Percentiles rank a stretch among this genome's conserved stretches.
Evolutionary conservation across 2,797 vertebrate genomes (phyloP).

Genomic region (Carapus acus): DNA sequence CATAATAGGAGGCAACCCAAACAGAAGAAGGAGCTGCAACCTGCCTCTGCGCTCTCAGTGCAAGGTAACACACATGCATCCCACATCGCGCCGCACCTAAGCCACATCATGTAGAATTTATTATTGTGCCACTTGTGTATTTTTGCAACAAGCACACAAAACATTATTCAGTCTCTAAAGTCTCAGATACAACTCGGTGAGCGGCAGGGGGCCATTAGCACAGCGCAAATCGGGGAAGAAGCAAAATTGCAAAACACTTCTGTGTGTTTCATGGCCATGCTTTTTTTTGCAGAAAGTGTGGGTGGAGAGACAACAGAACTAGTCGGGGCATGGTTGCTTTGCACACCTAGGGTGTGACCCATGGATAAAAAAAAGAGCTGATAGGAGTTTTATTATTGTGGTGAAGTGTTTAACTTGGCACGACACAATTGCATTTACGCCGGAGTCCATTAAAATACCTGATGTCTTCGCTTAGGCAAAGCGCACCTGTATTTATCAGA

Average conservation of each 20-base stretch:
- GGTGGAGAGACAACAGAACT: conserved; percentile 62
- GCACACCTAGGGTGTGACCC: conserved; percentile 64
- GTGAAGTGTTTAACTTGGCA: conserved; percentile 62
- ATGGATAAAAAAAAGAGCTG: conserved; percentile 37
- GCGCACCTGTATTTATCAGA: conserved; percentile 29
- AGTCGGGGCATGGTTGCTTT: conserved; percentile 59
- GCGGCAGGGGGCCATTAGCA: conserved; percentile 4
- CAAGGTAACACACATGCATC: conserved; percentile 69
- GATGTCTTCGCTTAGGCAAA: conserved; percentile 17
- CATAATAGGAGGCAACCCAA: conserved; percentile 70
- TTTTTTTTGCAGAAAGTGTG: conserved; percentile 47
- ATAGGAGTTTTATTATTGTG: conserved; percentile 50
- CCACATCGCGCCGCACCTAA: not conserved
- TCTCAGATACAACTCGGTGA: conserved; percentile 11
- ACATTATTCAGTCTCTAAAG: conserved; percentile 32
- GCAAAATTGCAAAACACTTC: conserved; percentile 40
- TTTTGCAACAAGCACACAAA: conserved; percentile 30
- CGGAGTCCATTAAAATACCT: conserved; percentile 28
- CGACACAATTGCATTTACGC: conserved; percentile 17
- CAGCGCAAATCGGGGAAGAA: conserved; percentile 23
- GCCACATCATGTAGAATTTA: no score
- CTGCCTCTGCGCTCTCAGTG: conserved; percentile 72
- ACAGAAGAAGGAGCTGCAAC: conserved; percentile 66
- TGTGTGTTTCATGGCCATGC: conserved; percentile 36
- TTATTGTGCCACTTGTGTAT: conserved; percentile 44